Base-by-base conservation (phyloP, 2,113 vertebrate species). In the Neotragus moschatus region DNA sequence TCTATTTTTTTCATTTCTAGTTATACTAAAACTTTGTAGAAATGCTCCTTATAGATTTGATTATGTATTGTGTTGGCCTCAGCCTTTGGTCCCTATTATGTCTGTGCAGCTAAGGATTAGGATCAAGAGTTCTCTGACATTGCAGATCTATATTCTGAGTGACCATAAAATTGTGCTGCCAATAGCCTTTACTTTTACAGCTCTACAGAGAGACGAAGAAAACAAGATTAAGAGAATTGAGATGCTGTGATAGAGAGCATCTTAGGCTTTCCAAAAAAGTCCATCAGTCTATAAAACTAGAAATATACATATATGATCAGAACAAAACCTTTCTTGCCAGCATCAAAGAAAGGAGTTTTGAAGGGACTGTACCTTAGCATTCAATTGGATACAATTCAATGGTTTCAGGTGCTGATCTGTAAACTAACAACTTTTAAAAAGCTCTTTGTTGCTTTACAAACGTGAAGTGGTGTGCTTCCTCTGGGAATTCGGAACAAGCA, bases 381-480 rank as follows among this genome's bases (percentile, higher is more conserved):
- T 97, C 84, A 94, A 84, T 39, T 95, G 92, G 95, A 94, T 93
- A 95, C 43, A 81, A 94, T 33, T 90, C 66, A 94, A 84, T 91
- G 94, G 97, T 96, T 97, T 97, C 97, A 95, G 94, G 53, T 95
- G 81, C 94, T 95, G 88, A 97, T 97, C 97, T 97, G 86, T 97
- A 97, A 97, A 97, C 95, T 94, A 97, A 98, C 90, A 97, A 94
- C 49, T 91, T 95, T 19, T 75, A 79, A 96, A 96, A 90, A 90
- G 79, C 88, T 97, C 96, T 98, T 98, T 98, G 96, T 97, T 98
- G 97, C 94, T 97, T 97, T 97, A 88, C 80, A 96, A 97, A 97
- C 0, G 36, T 96, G 96, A 97, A 97, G 80, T 96, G 89, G 81
- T 97, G 43, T 96, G 94, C 97, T 96, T 97, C 98, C 97, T 93